Conservation (phyloP, 2,888 invertebrate genomes). For the Drosophila formosana region DNA sequence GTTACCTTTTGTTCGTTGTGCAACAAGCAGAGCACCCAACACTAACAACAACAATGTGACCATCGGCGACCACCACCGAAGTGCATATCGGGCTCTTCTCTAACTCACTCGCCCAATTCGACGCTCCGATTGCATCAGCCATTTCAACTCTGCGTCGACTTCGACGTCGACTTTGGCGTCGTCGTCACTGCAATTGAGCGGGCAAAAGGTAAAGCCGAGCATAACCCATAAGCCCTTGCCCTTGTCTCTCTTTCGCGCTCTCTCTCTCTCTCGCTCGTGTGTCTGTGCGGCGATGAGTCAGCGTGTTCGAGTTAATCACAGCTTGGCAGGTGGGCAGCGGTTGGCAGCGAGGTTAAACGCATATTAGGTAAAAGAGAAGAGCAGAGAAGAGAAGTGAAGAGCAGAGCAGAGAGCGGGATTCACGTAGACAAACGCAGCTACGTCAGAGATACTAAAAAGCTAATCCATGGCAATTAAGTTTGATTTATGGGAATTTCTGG, state of each 20-base stretch:
- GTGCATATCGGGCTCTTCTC: slow-evolving; percentile 23
- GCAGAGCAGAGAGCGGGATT: slow-evolving; percentile 18
- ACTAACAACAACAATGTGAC: slow-evolving; percentile 23
- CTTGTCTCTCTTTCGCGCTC: slow-evolving; percentile 28
- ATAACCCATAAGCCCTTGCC: slow-evolving; percentile 53
- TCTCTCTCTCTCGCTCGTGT: slow-evolving; percentile 3
- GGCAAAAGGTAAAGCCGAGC: slow-evolving; percentile 36
- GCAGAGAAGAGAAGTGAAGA: slow-evolving; percentile 1
- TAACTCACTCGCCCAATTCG: slow-evolving; percentile 66
- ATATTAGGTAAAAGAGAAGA: slow-evolving; percentile 2
- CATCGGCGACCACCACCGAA: slow-evolving; percentile 53
- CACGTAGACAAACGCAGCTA: slow-evolving; percentile 22
- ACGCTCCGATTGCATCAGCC: slow-evolving; percentile 73
- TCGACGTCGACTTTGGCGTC: slow-evolving; percentile 28
- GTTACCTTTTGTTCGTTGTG: slow-evolving; percentile 62
- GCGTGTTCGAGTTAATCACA: slow-evolving; percentile 20
- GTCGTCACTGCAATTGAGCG: slow-evolving; percentile 30
- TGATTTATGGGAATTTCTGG: slow-evolving; percentile 41
- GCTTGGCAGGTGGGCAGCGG: slow-evolving; percentile 23
- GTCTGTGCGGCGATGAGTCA: slow-evolving; percentile 36
- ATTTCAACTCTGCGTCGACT: slow-evolving; percentile 47
- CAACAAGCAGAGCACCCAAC: slow-evolving; percentile 53
- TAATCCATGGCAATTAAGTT: slow-evolving; percentile 27
- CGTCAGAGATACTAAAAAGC: slow-evolving; percentile 22
- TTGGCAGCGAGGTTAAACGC: slow-evolving; percentile 19